Evolutionary conservation across 2,113 vertebrate species (phyloP).

Genomic region (Onychostoma macrolepis): DNA sequence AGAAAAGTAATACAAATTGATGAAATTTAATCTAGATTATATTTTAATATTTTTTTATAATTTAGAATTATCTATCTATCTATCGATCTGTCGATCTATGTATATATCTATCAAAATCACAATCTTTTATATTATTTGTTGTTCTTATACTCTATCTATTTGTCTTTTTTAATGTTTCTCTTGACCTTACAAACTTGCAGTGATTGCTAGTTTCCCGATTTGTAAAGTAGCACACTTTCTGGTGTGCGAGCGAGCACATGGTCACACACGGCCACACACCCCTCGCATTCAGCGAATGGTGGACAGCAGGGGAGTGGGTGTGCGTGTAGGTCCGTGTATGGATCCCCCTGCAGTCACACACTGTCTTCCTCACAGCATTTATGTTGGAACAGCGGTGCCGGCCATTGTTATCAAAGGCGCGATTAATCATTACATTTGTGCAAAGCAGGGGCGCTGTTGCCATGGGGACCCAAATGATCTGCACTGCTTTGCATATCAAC

Average conservation of each 20-base stretch:
- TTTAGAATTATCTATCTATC: no score
- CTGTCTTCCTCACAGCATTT: constrained; percentile 49
- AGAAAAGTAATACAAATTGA: no score
- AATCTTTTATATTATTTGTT: neutral
- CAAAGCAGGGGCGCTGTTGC: constrained; percentile 68
- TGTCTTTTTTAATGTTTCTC: neutral
- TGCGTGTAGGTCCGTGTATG: constrained; percentile 34
- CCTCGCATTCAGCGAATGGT: constrained; percentile 35
- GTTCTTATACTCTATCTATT: neutral
- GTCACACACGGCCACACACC: constrained; percentile 35
- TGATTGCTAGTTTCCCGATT: neutral
- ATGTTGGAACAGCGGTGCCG: constrained; percentile 63
- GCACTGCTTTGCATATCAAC: constrained; percentile 74
- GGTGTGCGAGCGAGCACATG: neutral
- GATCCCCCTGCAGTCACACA: constrained; percentile 39
- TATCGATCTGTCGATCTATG: neutral
- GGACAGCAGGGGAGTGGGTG: constrained; percentile 37
- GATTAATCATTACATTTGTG: constrained; percentile 76
- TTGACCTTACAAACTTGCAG: neutral
- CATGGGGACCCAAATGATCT: constrained; percentile 69
- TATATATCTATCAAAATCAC: neutral
- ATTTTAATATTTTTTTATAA: no score
- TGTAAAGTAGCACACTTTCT: constrained; percentile 7
- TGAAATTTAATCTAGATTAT: no score
- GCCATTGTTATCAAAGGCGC: constrained; percentile 67